These are phyloP conservation scores for Bombylius major DNA, from an alignment of 2,888 invertebrate genomes.

Conservation along the genomic window DNA sequence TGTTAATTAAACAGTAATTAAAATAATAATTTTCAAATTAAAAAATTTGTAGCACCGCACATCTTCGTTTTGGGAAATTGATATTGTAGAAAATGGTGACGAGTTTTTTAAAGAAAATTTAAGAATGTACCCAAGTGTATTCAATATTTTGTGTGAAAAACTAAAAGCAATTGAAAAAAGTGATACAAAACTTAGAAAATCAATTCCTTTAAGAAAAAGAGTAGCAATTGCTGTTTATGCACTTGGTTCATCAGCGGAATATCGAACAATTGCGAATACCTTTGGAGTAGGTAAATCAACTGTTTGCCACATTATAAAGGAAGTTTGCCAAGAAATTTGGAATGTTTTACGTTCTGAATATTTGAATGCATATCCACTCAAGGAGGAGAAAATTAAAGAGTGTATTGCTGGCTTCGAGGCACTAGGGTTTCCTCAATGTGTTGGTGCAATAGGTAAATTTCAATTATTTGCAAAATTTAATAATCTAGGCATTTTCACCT, in stretches of 20 bases:
- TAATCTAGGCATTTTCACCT: too few species aligned
- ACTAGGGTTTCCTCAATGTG: slow-evolving; percentile 4
- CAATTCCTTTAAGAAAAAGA: neutral
- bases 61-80: too few species aligned
- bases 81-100: neutral
- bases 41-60: too few species aligned
- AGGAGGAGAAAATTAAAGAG: neutral
- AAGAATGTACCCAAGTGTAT: neutral
- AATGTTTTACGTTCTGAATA: neutral
- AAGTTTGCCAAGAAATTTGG: neutral
- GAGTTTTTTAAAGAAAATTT: slow-evolving; percentile 3
- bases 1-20: too few species aligned
- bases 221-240: slow-evolving; percentile 2
- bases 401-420: neutral
- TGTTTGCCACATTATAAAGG: neutral
- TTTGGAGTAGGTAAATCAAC: slow-evolving; percentile 1
- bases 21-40: too few species aligned
- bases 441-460: slow-evolving; percentile 1
- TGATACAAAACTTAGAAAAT: neutral
- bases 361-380: slow-evolving; percentile 1
- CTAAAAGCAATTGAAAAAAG: neutral
- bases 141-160: neutral
- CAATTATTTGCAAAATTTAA: too few species aligned
- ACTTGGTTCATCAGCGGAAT: neutral
- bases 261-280: neutral